Evolutionary conservation across 1,140 invertebrate species (phyloP), one percentile per base, ranked within the genome.

Genomic region (Drosophila prosaltans): DNA sequence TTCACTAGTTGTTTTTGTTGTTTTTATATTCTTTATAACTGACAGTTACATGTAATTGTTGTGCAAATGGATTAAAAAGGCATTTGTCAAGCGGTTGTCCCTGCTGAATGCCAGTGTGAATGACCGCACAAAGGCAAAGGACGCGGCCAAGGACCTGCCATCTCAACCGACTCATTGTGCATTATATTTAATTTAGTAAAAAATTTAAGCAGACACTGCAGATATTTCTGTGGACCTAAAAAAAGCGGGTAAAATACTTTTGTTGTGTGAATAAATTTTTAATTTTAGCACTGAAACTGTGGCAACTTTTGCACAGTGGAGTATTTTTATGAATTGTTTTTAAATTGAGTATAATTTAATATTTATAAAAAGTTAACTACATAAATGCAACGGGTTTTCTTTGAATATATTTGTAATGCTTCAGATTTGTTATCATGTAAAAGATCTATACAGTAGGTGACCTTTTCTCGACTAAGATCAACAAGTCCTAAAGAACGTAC

Each of bases 1-100:
- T 30, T 36, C 55, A 24, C 51, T 48, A 7, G 67, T 61, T 48
- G 30, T 67, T 39, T 8, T 36, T 55, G 43, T 62, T 69, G 43
- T 40, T 65, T 70, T 40, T 59, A 54, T 73, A 45, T 69, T 24
- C 65, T 74, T 68, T 55, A 83, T 61, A 89, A 66, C 73, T 74
- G 80, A 84, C 80, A 77, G 77, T 57, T 60, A 63, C 80, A 83
- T 71, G 69, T 88, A 88, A 88, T 89, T 88, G 83, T 84, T 88
- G 77, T 65, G 72, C 67, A 71, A 83, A 84, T 80, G 84, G 84
- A 88, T 88, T 88, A 88, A 88, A 88, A 88, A 84, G 78, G 84
- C 77, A 88, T 88, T 88, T 88, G 84, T 88, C 80, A 89, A 88
- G 84, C 78, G 80, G 62, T 84, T 51, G 45, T 36, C 32, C 32